Base-by-base conservation (phyloP, 2,113 vertebrate species). In the Micronycteris hirsuta region DNA sequence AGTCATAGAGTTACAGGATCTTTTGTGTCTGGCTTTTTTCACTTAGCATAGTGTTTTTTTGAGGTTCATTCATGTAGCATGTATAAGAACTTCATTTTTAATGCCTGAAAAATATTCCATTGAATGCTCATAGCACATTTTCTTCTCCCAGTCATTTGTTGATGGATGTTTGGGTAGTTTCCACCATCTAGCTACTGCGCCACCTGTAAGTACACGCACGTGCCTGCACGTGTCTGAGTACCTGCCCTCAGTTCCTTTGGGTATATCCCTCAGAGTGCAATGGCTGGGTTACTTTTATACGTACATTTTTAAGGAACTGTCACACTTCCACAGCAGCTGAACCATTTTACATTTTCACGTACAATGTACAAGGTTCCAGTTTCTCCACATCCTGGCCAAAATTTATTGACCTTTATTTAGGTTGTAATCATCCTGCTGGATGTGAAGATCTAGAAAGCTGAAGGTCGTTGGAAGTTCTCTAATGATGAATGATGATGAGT, bases 131-230 rank as follows among this genome's bases (percentile, higher is more conserved):
- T 12, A 1, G n/a, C 41, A 17, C 13, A 4, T 56, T 65, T 49
- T 8, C 24, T 73, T 24, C 2, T 3, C 41, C 10, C 36, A 6
- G 56, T 33, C 2, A 0, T 20, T 26, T 5, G 6, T 15, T 45
- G 71, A 4, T 10, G n/a, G 14, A 6, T 49, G 0, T 22, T 19
- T 15, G 33, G 33, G 20, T 31, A 1, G 7, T 68, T 41, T 16
- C 33, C 13, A 16, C 38, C 24, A 4, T 63, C 31, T 52, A 49
- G 45, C 49, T 14, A 0, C 38, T 8, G 22, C 7, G 8, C 28
- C 22, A 6, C n/a, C 49, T 47, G 0, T 41, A 31, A 11, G 9
- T 6, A 61, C 24, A 0, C 4, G 89, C 1, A 0, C 33, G 52
- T 22, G 6, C 10, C 2, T 14, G 17, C 10, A 1, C 24, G 45